Evolutionary conservation across 2,888 invertebrate species (phyloP).

Genomic region (Chalcosyrphus nemorum): DNA sequence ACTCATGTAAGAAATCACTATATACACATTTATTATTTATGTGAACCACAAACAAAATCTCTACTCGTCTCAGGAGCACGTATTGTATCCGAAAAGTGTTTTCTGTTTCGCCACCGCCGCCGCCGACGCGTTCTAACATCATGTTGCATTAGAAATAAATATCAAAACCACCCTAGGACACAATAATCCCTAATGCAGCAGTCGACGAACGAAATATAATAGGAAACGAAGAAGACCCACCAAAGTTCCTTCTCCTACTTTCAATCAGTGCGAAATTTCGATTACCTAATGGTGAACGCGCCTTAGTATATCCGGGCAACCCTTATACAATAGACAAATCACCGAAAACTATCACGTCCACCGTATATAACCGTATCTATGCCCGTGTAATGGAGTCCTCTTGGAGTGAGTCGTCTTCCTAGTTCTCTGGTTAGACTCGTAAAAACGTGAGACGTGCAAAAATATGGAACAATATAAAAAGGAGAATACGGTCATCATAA

Average conservation of each 20-base stretch:
- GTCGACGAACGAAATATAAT: background rate
- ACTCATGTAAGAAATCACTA: constrained; percentile 26
- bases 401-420: background rate
- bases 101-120: background rate
- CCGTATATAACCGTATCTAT: constrained; percentile 39
- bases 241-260: constrained; percentile 9
- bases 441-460: constrained; percentile 51
- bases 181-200: constrained; percentile 37
- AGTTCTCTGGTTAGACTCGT: constrained; percentile 37
- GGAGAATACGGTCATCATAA: constrained; percentile 51
- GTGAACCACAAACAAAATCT: constrained; percentile 1
- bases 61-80: constrained; percentile 15
- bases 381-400: constrained; percentile 44
- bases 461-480: constrained; percentile 48
- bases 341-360: constrained; percentile 67
- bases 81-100: constrained; percentile 35
- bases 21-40: constrained; percentile 24
- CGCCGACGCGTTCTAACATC: background rate
- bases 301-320: constrained; percentile 4
- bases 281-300: constrained; percentile 61
- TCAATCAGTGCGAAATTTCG: constrained; percentile 61
- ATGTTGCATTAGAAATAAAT: constrained; percentile 46
- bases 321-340: constrained; percentile 61
- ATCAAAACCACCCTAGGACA: constrained; percentile 12
- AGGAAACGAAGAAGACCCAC: background rate